Evolutionary conservation across 1,140 invertebrate species (phyloP).

Genomic region (Copidosoma floridanum): DNA sequence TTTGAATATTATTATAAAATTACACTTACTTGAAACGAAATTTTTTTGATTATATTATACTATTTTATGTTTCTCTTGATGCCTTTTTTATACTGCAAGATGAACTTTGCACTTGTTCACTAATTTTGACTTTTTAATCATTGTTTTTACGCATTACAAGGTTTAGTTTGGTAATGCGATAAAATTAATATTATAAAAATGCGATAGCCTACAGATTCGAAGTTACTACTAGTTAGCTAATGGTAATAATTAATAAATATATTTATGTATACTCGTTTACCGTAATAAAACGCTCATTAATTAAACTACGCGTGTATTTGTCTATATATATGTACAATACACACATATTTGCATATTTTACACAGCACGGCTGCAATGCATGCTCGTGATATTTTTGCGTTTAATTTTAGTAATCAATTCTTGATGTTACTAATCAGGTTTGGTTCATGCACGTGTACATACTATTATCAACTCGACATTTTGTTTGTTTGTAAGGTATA

Average conservation of each 20-base stretch:
- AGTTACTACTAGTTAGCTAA: conserved; percentile 12
- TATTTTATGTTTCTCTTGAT: no score
- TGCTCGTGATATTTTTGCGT: background rate
- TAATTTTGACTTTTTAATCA: no score
- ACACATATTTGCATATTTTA: background rate
- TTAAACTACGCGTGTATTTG: background rate
- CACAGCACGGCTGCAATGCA: background rate
- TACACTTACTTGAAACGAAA: no score
- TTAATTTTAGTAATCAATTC: background rate
- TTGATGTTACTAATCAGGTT: background rate
- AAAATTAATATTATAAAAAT: conserved; percentile 14
- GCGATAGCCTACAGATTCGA: background rate
- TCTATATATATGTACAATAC: conserved; percentile 9
- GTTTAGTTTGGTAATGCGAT: background rate
- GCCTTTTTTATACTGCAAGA: no score
- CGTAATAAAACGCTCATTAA: conserved; percentile 3
- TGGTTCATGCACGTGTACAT: no score
- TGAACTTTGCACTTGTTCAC: no score
- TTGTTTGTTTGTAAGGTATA: background rate
- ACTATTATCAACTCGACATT: background rate
- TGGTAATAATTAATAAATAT: conserved; percentile 18
- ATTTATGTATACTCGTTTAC: no score
- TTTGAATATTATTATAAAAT: no score
- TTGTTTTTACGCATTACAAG: no score
- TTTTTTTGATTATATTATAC: no score